These are phyloP conservation scores for Potorous gilbertii DNA, from an alignment of 2,797 vertebrate genomes.

Conservation along the genomic window DNA sequence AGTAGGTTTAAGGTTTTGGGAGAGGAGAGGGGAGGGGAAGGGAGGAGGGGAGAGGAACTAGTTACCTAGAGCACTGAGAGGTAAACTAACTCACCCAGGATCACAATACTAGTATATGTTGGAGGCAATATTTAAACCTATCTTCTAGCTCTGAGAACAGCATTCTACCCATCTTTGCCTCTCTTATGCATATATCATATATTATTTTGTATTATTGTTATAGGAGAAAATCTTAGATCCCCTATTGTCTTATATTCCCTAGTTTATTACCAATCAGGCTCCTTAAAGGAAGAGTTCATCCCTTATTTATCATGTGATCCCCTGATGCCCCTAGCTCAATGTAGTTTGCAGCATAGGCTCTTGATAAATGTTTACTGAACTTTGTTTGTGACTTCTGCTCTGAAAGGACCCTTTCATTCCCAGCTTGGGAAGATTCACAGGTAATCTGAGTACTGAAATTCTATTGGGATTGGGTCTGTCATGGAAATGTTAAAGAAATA, in stretches of 20 bases:
- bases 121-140: neutral
- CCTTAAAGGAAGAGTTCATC: neutral
- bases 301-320: neutral
- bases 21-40: too few relatives aligned
- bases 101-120: neutral
- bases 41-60: too few relatives aligned
- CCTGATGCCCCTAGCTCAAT: neutral
- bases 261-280: neutral
- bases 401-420: slow-evolving; percentile 1
- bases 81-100: neutral
- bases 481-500: neutral
- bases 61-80: neutral
- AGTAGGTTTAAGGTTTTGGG: too few relatives aligned
- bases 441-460: neutral
- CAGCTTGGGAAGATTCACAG: neutral
- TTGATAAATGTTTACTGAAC: neutral
- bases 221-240: neutral
- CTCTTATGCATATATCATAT: neutral
- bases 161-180: neutral
- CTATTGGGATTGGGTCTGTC: neutral
- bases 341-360: neutral
- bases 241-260: neutral
- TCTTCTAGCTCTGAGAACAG: neutral
- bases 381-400: neutral
- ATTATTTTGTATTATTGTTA: neutral